Percentiles rank a stretch among this genome's conserved stretches.
Conservation (phyloP, 2,797 vertebrate species). For the Apogon talboti region DNA sequence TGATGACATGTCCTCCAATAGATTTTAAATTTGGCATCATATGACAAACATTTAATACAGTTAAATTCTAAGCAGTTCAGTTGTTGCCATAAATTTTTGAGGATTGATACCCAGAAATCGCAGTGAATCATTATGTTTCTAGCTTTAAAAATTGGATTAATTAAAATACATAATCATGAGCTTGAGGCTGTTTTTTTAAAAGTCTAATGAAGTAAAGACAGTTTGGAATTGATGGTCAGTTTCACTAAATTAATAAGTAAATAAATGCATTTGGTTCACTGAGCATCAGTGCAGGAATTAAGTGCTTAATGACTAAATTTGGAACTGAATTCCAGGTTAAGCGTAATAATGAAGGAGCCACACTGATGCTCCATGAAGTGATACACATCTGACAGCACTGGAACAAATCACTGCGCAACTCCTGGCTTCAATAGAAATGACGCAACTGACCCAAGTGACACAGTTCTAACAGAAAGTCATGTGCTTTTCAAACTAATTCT, state of each 20-base stretch:
- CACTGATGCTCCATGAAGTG: background rate
- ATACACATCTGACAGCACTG: conserved; percentile 1
- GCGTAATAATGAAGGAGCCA: background rate
- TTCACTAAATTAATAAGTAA: background rate
- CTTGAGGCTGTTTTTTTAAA: no score
- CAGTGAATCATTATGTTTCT: background rate
- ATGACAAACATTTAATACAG: no score
- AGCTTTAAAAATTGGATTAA: background rate
- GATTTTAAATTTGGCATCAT: no score
- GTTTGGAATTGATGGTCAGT: background rate
- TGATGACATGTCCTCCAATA: no score
- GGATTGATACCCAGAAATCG: no score
- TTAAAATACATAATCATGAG: background rate
- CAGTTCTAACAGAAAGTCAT: background rate
- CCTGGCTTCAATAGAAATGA: background rate
- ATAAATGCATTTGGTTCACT: background rate
- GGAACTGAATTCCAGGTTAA: no score
- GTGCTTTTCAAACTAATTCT: conserved; percentile 16
- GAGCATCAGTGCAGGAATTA: no score
- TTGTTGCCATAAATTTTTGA: no score
- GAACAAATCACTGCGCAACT: conserved; percentile 1
- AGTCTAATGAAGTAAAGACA: no score
- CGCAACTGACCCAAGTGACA: conserved; percentile 5
- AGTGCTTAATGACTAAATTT: no score
- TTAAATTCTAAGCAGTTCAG: no score